Evolutionary conservation across 1,140 invertebrate species (phyloP).

Genomic region (Scaptomyza montana): DNA sequence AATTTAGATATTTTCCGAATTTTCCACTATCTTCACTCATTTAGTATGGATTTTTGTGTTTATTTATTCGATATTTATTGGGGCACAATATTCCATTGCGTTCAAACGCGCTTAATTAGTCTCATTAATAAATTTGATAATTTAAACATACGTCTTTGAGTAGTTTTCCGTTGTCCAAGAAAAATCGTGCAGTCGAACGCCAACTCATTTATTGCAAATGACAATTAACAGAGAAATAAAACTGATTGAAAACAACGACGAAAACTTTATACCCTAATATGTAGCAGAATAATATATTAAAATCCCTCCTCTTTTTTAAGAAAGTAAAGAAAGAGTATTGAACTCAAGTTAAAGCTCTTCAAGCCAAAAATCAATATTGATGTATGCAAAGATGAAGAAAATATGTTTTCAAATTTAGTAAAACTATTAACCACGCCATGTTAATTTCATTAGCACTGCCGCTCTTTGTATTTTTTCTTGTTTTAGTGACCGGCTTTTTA

Average conservation of each 20-base stretch:
- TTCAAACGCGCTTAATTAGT: slow-evolving; percentile 9
- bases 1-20: neutral
- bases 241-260: slow-evolving; percentile 30
- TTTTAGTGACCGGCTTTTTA: slow-evolving; percentile 67
- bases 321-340: neutral
- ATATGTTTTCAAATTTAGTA: slow-evolving; percentile 74
- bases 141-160: neutral
- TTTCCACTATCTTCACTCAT: neutral
- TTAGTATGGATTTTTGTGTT: too few relatives aligned
- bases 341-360: neutral
- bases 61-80: neutral
- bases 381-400: slow-evolving; percentile 53
- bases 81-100: too few relatives aligned
- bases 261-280: slow-evolving; percentile 6
- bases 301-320: too few relatives aligned
- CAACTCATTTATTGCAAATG: slow-evolving; percentile 57
- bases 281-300: too few relatives aligned
- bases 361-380: slow-evolving; percentile 4
- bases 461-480: slow-evolving; percentile 25
- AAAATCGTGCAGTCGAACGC: slow-evolving; percentile 32
- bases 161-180: slow-evolving; percentile 40
- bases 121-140: slow-evolving; percentile 20
- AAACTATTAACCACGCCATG: slow-evolving; percentile 80
- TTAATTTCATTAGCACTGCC: slow-evolving; percentile 75
- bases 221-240: slow-evolving; percentile 70